phyloP scores from a whole-genome alignment of 2,113 vertebrate species.

The Epinephelus lanceolatus region DNA sequence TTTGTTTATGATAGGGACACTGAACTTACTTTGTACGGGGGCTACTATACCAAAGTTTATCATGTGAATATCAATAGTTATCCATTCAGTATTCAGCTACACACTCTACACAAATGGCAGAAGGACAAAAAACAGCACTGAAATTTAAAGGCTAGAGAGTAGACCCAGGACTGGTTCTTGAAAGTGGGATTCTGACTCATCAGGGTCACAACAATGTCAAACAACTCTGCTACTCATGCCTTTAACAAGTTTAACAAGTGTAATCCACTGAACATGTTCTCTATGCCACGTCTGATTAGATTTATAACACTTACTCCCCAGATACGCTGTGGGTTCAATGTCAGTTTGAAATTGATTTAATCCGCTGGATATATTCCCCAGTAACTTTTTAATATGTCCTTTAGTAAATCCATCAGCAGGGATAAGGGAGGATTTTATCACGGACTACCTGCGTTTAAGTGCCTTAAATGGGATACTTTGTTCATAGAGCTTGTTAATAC shows the following conservation, averaged over 20 bases:
- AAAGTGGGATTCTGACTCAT: constrained; percentile 10
- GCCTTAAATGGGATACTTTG: constrained; percentile 28
- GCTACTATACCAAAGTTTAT: background rate
- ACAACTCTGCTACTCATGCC: constrained; percentile 5
- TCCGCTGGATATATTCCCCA: constrained; percentile 9
- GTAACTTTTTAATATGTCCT: constrained; percentile 24
- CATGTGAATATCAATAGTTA: background rate
- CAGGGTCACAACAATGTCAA: constrained; percentile 8
- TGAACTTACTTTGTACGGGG: no score
- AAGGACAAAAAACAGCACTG: background rate
- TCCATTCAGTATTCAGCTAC: background rate
- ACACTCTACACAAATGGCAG: background rate
- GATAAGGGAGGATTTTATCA: constrained; percentile 29
- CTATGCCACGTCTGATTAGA: constrained; percentile 18
- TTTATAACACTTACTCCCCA: background rate
- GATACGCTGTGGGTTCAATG: background rate
- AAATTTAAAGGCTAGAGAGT: background rate
- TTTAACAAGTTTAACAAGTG: constrained; percentile 29
- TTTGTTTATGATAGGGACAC: no score
- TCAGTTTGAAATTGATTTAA: constrained; percentile 49
- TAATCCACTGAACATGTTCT: constrained; percentile 41
- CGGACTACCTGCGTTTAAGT: constrained; percentile 18
- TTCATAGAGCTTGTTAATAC: background rate
- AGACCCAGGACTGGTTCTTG: background rate
- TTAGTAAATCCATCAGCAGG: constrained; percentile 34